phyloP scores from a whole-genome alignment of 2,888 invertebrate species.

The Eupithecia abbreviata region DNA sequence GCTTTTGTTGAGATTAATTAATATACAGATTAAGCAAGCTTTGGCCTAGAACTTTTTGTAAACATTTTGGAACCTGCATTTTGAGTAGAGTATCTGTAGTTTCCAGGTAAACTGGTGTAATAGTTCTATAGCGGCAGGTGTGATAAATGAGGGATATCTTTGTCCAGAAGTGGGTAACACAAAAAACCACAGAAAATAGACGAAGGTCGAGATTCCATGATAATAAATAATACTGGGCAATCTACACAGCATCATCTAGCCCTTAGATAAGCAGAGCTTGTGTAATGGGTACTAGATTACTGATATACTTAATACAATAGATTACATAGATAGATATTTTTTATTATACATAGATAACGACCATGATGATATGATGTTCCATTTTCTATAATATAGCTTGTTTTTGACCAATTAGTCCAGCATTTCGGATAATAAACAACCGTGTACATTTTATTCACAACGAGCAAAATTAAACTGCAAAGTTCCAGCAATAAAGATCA shows the following conservation, averaged over 20 bases:
- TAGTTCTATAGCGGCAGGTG: not conserved
- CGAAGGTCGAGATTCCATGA: not conserved
- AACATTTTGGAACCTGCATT: not conserved
- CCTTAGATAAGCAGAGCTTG: too few relatives aligned
- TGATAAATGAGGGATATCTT: not conserved
- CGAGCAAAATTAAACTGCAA: slow-evolving; percentile 12
- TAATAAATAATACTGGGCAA: too few relatives aligned
- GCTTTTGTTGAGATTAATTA: not conserved
- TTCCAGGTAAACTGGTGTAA: not conserved
- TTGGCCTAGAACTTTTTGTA: not conserved
- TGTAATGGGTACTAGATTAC: too few relatives aligned
- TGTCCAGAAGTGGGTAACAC: not conserved
- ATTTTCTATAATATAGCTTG: too few relatives aligned
- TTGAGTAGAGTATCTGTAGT: not conserved
- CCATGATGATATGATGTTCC: too few relatives aligned
- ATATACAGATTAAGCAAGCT: not conserved
- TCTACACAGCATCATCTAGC: too few relatives aligned
- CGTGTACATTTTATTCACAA: slow-evolving; percentile 1
- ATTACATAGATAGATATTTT: too few relatives aligned
- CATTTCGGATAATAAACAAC: slow-evolving; percentile 18
- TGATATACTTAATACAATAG: too few relatives aligned
- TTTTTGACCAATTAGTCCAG: not conserved
- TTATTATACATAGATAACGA: too few relatives aligned
- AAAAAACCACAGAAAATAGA: not conserved
- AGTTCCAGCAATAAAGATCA: slow-evolving; percentile 1